A percentile compares a stretch with the other conserved stretches of the same genome.
Conservation (phyloP, 2,888 invertebrate species). For the Macaria liturata region DNA sequence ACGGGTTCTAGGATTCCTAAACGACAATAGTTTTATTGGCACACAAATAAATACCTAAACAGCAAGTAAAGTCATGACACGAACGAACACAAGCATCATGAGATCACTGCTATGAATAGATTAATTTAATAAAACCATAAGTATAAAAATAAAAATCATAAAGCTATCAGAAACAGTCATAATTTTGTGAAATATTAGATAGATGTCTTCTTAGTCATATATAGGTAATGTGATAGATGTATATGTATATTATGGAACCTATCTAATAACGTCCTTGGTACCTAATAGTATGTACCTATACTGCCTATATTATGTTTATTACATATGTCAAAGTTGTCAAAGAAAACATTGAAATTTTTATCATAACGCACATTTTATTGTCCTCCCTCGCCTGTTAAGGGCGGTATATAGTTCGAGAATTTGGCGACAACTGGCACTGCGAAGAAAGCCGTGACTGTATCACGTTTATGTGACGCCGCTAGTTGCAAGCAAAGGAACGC, state of each 20-base stretch:
- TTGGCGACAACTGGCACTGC: slow-evolving; percentile 53
- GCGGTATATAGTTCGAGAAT: slow-evolving; percentile 49
- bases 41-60: slow-evolving; percentile 5
- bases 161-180: not conserved
- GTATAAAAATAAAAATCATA: not conserved
- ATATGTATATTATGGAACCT: too few relatives aligned
- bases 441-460: slow-evolving; percentile 57
- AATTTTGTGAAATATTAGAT: too few relatives aligned
- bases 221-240: too few relatives aligned
- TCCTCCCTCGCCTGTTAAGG: too few relatives aligned
- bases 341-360: too few relatives aligned
- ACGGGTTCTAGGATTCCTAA: slow-evolving; percentile 23
- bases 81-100: slow-evolving; percentile 25
- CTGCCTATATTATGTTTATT: too few relatives aligned
- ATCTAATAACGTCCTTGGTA: too few relatives aligned
- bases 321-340: too few relatives aligned
- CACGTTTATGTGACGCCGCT: slow-evolving; percentile 58
- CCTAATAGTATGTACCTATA: too few relatives aligned
- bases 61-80: slow-evolving; percentile 25
- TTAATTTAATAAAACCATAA: not conserved
- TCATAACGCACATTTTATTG: too few relatives aligned
- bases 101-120: slow-evolving; percentile 33
- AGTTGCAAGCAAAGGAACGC: slow-evolving; percentile 53
- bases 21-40: slow-evolving; percentile 14
- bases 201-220: too few relatives aligned